phyloP scores from a whole-genome alignment of 2,888 invertebrate species.

The Epinotia ramella region DNA sequence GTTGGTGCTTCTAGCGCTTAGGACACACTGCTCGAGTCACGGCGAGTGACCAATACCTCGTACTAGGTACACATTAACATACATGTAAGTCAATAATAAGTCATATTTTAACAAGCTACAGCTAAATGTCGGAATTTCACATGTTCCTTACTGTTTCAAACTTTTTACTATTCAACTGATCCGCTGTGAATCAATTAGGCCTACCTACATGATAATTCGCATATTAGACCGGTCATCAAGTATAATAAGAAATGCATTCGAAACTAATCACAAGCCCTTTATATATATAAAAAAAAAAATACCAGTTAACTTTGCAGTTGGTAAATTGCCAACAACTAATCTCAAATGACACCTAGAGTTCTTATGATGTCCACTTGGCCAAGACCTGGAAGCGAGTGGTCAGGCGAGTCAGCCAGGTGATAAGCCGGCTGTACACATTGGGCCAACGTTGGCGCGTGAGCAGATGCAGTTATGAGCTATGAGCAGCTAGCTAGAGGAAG shows the following conservation, averaged over 20 bases:
- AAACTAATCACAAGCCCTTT: no score
- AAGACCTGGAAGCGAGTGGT: no score
- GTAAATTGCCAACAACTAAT: no score
- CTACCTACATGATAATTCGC: background rate
- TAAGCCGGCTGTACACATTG: no score
- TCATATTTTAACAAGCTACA: slow-evolving; percentile 30
- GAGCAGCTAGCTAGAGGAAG: no score
- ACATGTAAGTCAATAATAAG: slow-evolving; percentile 34
- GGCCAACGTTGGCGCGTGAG: no score
- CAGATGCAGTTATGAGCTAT: no score
- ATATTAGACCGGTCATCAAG: background rate
- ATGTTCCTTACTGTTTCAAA: background rate
- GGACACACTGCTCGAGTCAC: slow-evolving; percentile 60
- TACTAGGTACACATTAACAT: slow-evolving; percentile 15
- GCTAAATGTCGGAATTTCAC: slow-evolving; percentile 26
- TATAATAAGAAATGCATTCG: background rate
- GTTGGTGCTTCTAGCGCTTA: slow-evolving; percentile 57
- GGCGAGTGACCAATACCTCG: slow-evolving; percentile 33
- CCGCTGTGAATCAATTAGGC: background rate
- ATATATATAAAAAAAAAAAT: no score
- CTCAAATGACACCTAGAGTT: no score
- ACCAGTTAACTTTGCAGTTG: no score
- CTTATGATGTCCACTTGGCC: no score
- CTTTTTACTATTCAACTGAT: background rate
- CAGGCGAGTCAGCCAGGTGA: no score